Evolutionary conservation across 2,113 vertebrate species (phyloP).

Genomic region (Cyphomyrus plagiostoma): DNA sequence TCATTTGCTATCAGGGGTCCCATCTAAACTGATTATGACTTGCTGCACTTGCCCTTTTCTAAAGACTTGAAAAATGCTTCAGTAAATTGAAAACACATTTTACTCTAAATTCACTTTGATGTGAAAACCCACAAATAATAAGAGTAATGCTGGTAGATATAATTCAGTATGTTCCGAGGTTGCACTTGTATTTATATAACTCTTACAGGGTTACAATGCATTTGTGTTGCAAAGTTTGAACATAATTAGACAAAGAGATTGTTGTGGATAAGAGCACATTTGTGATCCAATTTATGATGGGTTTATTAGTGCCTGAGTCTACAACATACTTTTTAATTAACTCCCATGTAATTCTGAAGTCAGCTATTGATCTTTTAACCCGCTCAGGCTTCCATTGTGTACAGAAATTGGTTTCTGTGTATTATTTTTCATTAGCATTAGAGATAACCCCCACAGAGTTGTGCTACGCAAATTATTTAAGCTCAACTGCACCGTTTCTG

Average conservation of each 20-base stretch:
- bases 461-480: not conserved
- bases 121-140: not conserved
- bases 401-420: not conserved
- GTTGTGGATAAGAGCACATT: not conserved
- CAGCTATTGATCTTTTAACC: not conserved
- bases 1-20: not conserved
- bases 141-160: not conserved
- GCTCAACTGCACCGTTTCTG: not conserved
- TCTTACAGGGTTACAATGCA: not conserved
- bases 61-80: not conserved
- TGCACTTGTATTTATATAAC: not conserved
- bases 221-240: not conserved
- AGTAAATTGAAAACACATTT: not conserved
- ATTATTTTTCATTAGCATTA: not conserved
- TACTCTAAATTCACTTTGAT: not conserved
- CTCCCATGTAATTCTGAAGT: slow-evolving; percentile 6
- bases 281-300: not conserved
- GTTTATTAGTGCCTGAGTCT: not conserved
- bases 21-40: not conserved
- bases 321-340: slow-evolving; percentile 9
- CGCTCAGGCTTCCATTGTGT: not conserved
- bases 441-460: not conserved
- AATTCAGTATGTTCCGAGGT: not conserved
- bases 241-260: not conserved
- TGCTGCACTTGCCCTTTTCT: not conserved